Base-by-base conservation (phyloP, 1,140 invertebrate species). In the Drusus annulatus region DNA sequence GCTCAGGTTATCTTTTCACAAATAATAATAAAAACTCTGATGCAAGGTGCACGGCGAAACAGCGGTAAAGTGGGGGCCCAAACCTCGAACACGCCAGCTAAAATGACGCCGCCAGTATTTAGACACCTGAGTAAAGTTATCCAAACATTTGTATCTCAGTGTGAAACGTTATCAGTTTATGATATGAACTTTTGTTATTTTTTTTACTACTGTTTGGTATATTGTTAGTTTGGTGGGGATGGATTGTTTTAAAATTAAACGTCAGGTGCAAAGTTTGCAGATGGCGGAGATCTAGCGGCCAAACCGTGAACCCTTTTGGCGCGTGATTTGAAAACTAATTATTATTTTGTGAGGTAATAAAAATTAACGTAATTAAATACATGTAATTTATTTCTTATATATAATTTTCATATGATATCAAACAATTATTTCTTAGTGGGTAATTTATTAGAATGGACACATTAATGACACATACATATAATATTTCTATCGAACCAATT, bases 1-100 rank as follows among this genome's bases (percentile, higher is more conserved):
- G 62, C 62, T 5, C 50, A 71, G 50, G 62, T 71, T 71, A 71
- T 71, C 68, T 71, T 54, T 71, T 54, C 51, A 71, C 68, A 71
- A 71, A 65, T 31, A 65, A 65, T 21, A 65, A 45, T 45, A 65
- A 25, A n/a, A 65, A 45, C 36, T 45, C 36, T 10, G 13, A 8
- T 45, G 36, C 36, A 65, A 65, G 62, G 62, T 28, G 56, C 23
- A 60, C 54, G 60, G 60, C 54, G 60, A 63, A 15, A 25, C 60
- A 25, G 7, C 60, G 15, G 21, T 65, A 0, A 23, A 60, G 56
- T 60, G 56, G 56, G 56, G 56, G 17, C 56, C 6, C 10, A 23
- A 45, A 45, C 36, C 56, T 10, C 23, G 56, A 19, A 2, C 19
- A 23, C 3, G n/a, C 56, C 56, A 60, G 23, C 19, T 60, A 60